Conservation (phyloP, 1,140 invertebrate species). For the Steinernema khuongi region DNA sequence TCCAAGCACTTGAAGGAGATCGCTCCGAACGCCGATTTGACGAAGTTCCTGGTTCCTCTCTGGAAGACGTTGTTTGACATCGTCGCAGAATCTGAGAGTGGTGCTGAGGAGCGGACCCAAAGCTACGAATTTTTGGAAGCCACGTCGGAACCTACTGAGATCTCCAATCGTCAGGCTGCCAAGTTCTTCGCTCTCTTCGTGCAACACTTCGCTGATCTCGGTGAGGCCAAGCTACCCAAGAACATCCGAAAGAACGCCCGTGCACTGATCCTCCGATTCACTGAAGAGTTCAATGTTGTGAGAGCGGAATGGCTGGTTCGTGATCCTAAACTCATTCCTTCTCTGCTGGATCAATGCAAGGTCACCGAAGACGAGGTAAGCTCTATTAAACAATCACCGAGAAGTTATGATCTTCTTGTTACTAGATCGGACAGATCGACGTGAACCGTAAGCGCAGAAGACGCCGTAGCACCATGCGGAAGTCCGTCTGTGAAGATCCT, state of each 20-base stretch:
- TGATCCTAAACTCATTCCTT: background rate
- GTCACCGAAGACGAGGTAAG: background rate
- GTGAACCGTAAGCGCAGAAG: background rate
- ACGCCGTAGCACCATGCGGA: background rate
- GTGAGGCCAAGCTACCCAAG: conserved; percentile 4
- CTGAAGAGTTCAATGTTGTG: conserved; percentile 25
- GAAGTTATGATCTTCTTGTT: no score
- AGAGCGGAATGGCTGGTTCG: conserved; percentile 15
- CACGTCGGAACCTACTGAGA: background rate
- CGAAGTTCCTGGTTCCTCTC: conserved; percentile 21
- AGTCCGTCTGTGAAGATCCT: background rate
- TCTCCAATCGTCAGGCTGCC: background rate
- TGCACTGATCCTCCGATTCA: conserved; percentile 14
- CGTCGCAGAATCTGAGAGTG: background rate
- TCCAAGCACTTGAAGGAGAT: conserved; percentile 10
- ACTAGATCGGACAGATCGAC: background rate
- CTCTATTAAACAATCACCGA: no score
- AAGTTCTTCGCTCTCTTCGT: background rate
- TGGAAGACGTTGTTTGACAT: conserved; percentile 25
- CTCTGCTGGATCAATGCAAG: background rate
- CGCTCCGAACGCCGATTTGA: conserved; percentile 24
- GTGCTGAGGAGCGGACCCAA: background rate
- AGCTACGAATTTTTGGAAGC: background rate
- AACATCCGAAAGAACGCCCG: conserved; percentile 17
- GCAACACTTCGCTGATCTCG: background rate